Evolutionary conservation across 2,797 vertebrate species (phyloP), one percentile per base, ranked within the genome.

Genomic region (Diplodus puntazzo): DNA sequence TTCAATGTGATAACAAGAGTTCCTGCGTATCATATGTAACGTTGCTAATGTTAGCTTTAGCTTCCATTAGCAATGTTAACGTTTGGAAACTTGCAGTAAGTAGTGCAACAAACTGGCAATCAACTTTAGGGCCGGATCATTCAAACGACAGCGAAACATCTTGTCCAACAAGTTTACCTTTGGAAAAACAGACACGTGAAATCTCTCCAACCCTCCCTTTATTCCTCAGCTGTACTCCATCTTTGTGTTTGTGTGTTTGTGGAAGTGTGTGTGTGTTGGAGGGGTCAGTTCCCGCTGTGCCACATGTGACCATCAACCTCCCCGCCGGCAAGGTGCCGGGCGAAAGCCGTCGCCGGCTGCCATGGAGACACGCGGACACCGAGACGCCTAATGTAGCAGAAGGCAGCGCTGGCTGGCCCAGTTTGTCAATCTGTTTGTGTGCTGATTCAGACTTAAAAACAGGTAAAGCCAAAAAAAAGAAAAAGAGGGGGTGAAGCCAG

Each of bases 301-400:
- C 71, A 75, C 80, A 85, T 65, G 85, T 69, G 69, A 85, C 68
- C 75, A 30, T 76, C 83, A 4, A 86, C 88, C 86, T 89, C 66
- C 82, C 86, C 82, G 12, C 53, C 4, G 79, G 91, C 90, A 77
- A 90, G 86, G 84, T 85, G 80, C 60, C n/a, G 68, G 61, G 52
- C 30, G n/a, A 78, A 82, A 48, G 10, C 39, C 39, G 39, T 72
- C n/a, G 25, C 69, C 39, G 39, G 71, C 62, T 58, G 62, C 75
- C 78, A 60, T 23, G 65, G 59, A 68, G 48, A 77, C 62, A 4
- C 73, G 45, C 46, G 53, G 74, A 71, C 69, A 53, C 46, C 0
- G 34, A 82, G 70, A 80, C 55, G 6, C 43, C 48, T 52, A 23
- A 65, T 75, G 79, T 1, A 74, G 75, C 86, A 68, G 79, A 73